phyloP scores from a whole-genome alignment of 1,140 invertebrate genomes.

The Trichogramma pretiosum region DNA sequence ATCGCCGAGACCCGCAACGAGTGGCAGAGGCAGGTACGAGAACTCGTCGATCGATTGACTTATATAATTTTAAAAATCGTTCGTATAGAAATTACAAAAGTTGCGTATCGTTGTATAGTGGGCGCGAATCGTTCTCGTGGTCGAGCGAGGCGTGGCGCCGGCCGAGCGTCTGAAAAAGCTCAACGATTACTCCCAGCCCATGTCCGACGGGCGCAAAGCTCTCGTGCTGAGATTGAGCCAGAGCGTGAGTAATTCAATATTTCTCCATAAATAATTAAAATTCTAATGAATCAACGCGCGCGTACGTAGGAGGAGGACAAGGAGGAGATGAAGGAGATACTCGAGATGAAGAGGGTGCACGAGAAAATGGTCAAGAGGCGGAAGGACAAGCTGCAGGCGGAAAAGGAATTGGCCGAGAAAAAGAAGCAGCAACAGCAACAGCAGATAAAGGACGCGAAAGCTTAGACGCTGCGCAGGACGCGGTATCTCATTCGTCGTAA shows the following conservation, averaged over 20 bases:
- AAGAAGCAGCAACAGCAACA: background rate
- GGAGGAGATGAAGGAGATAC: slow-evolving; percentile 87
- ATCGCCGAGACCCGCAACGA: slow-evolving; percentile 96
- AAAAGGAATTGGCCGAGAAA: slow-evolving; percentile 9
- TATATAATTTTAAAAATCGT: background rate
- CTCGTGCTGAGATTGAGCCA: slow-evolving; percentile 78
- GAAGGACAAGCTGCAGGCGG: slow-evolving; percentile 30
- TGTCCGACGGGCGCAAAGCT: slow-evolving; percentile 82
- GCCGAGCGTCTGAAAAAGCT: slow-evolving; percentile 75
- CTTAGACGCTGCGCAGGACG: background rate
- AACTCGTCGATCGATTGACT: background rate
- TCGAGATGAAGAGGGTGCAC: slow-evolving; percentile 82
- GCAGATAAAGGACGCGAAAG: background rate
- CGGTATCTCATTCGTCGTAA: too few species aligned
- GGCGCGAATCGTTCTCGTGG: slow-evolving; percentile 93
- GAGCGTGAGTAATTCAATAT: slow-evolving; percentile 49
- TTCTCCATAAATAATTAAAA: too few species aligned
- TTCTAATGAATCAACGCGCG: background rate
- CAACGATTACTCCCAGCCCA: slow-evolving; percentile 87
- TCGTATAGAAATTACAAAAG: background rate
- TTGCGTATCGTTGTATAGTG: slow-evolving; percentile 54
- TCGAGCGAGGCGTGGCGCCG: slow-evolving; percentile 89
- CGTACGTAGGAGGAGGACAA: slow-evolving; percentile 71
- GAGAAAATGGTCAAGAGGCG: slow-evolving; percentile 64
- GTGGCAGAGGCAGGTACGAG: slow-evolving; percentile 94